Base-by-base conservation (phyloP, 2,888 invertebrate genomes). In the Lasiommata megera region DNA sequence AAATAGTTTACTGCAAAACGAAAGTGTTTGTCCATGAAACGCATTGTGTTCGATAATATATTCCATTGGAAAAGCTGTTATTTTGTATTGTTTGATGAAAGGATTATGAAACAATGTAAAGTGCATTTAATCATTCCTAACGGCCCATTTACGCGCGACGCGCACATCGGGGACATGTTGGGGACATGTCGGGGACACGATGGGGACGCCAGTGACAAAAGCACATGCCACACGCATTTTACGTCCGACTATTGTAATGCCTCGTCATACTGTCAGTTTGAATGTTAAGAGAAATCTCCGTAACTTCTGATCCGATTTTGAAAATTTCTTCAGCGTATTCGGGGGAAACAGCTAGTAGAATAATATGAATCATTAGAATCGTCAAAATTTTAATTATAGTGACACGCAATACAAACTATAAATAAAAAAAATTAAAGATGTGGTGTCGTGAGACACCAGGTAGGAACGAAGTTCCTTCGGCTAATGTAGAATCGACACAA, bases 41-140 rank as follows among this genome's bases (percentile, higher is more conserved):
- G 37, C 14, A 3, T 37, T 37, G 34, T 34, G 23, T 23, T 23
- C 23, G 23, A 23, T 11, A 34, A 11, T 31, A 31, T 31, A 9
- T 31, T 31, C 9, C 31, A 31, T 31, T n/a, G 1, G 12, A 46
- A 31, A 16, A 31, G 46, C 46, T 16, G 29, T 46, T 46, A 31
- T 29, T 31, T 6, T 16, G 29, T 29, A 29, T n/a, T 28, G 17
- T 40, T 7, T 1, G 28, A 1, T 29, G 14, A 29, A 44, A 47
- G 46, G 37, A 52, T 52, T 48, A 44, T 28, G 31, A 56, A 53
- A 53, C 52, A 41, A 51, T 51, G 36, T 54, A 18, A 47, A 47
- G 41, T 37, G 48, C 36, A 36, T 57, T 60, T 29, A 57, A 60
- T 58, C 58, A 56, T 50, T 14, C n/a, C 53, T 50, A 56, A 61